Percentiles rank a stretch among this genome's conserved stretches.
Evolutionary conservation across 2,888 invertebrate genomes (phyloP).

Genomic region (Ophion ellenae): DNA sequence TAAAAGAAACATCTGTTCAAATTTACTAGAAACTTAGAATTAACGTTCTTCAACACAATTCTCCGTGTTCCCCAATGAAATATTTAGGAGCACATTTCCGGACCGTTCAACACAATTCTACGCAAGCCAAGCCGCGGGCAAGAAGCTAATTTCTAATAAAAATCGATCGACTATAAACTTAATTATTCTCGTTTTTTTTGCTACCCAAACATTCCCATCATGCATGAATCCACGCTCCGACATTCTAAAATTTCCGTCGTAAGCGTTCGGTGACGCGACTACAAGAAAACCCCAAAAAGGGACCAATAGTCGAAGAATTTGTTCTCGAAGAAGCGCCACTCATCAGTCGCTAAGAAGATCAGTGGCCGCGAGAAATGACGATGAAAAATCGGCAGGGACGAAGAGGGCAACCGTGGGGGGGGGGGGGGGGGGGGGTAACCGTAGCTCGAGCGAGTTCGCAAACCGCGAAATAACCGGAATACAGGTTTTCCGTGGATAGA

Average conservation of each 20-base stretch:
- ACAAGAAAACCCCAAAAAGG: too few species aligned
- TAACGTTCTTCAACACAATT: too few species aligned
- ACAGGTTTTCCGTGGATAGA: constrained; percentile 81
- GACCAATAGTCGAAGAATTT: not conserved
- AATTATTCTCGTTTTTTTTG: too few species aligned
- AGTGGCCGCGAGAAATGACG: not conserved
- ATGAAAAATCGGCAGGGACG: not conserved
- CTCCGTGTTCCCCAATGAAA: too few species aligned
- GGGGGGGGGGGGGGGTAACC: not conserved
- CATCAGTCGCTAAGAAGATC: not conserved
- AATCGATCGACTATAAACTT: too few species aligned
- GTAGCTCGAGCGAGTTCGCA: constrained; percentile 35
- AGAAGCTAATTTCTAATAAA: too few species aligned
- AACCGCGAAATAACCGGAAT: constrained; percentile 80
- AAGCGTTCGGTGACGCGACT: not conserved
- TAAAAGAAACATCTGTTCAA: too few species aligned
- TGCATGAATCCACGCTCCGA: not conserved
- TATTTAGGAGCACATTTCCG: too few species aligned
- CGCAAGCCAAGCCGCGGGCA: too few species aligned
- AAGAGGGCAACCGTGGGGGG: constrained; percentile 56
- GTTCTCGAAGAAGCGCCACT: not conserved
- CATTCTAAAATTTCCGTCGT: not conserved
- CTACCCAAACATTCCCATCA: not conserved
- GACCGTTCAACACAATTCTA: too few species aligned
- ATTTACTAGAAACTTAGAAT: too few species aligned